A percentile compares a stretch with the other conserved stretches of the same genome.
Conservation (phyloP, 2,113 vertebrate species). For the Trichechus manatus region DNA sequence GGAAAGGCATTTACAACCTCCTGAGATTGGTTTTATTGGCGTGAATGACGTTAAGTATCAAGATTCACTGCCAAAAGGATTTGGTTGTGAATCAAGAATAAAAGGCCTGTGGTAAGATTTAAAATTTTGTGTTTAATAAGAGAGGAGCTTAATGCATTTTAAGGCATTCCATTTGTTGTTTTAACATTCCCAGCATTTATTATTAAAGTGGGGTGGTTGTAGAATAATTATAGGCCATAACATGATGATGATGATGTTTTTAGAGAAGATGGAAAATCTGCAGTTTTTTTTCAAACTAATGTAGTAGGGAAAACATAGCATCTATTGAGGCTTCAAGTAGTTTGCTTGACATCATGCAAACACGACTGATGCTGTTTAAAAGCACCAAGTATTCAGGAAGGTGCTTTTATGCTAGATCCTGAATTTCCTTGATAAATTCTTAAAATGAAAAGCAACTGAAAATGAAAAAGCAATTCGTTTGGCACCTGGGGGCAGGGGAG, state of each 20-base stretch:
- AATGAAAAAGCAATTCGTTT: neutral
- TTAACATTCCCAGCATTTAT: conserved; percentile 75
- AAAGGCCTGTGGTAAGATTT: conserved; percentile 77
- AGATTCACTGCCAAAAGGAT: conserved; percentile 67
- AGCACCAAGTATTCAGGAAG: neutral
- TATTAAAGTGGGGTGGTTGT: conserved; percentile 76
- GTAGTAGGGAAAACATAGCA: conserved; percentile 16
- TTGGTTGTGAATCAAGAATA: conserved; percentile 71
- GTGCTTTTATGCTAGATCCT: conserved; percentile 34
- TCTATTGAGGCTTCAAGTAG: conserved; percentile 29
- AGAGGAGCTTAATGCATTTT: conserved; percentile 77
- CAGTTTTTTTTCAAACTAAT: conserved; percentile 56
- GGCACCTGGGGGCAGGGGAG: neutral
- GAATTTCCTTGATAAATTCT: conserved; percentile 58
- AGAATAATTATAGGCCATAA: conserved; percentile 70
- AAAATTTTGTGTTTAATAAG: conserved; percentile 71
- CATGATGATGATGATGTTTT: conserved; percentile 65
- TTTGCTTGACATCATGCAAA: conserved; percentile 32
- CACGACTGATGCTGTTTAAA: neutral
- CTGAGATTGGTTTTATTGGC: conserved; percentile 56
- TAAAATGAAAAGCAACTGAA: neutral
- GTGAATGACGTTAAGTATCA: conserved; percentile 63
- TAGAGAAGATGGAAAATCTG: conserved; percentile 69
- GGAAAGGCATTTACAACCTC: conserved; percentile 51
- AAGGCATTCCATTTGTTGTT: conserved; percentile 74